phyloP scores from a whole-genome alignment of 2,888 invertebrate genomes.

The Tenthredo mesomela region DNA sequence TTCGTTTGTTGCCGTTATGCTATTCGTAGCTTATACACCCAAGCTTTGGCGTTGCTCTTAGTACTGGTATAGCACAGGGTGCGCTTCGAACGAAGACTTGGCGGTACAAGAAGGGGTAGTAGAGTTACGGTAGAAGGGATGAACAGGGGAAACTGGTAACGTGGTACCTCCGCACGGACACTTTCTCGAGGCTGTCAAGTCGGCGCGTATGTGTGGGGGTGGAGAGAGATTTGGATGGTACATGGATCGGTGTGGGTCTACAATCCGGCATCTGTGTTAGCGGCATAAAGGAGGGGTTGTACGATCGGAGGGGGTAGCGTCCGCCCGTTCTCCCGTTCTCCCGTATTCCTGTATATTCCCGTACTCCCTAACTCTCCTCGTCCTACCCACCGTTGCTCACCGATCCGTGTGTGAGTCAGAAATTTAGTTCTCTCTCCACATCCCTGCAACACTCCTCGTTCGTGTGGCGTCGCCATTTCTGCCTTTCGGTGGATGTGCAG shows the following conservation, averaged over 20 bases:
- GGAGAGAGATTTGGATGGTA: conserved; percentile 17
- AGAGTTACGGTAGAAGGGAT: background rate
- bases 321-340: background rate
- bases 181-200: conserved; percentile 18
- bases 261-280: conserved; percentile 9
- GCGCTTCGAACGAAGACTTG: conserved; percentile 9
- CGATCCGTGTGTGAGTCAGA: conserved; percentile 62
- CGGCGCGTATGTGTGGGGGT: background rate
- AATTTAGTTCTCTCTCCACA: conserved; percentile 63
- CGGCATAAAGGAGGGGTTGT: conserved; percentile 18
- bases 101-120: conserved; percentile 3
- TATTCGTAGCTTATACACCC: background rate
- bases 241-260: conserved; percentile 20
- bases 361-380: background rate
- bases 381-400: conserved; percentile 16
- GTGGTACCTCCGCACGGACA: conserved; percentile 6
- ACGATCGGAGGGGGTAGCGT: conserved; percentile 10
- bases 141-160: conserved; percentile 1
- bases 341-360: background rate
- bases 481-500: conserved; percentile 29
- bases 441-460: conserved; percentile 29
- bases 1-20: background rate
- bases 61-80: background rate
- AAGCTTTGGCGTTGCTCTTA: background rate
- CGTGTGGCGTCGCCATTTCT: conserved; percentile 39